A percentile compares a stretch with the other conserved stretches of the same genome.
phyloP scores from a whole-genome alignment of 2,888 invertebrate genomes.

The Tipula helvola region DNA sequence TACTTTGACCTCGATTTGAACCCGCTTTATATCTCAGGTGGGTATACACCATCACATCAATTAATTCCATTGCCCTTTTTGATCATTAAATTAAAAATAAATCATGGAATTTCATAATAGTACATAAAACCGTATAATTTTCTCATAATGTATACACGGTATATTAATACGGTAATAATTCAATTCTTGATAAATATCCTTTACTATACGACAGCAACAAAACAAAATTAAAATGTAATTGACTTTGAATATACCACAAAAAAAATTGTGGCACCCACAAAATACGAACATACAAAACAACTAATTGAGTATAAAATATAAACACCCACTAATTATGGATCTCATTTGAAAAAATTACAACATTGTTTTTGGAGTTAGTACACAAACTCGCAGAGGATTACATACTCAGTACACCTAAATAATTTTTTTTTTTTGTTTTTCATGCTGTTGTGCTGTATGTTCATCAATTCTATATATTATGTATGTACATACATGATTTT shows the following conservation, averaged over 20 bases:
- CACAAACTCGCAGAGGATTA: neutral
- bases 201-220: neutral
- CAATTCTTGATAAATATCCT: neutral
- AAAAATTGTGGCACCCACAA: neutral
- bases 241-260: neutral
- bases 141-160: neutral
- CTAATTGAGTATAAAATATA: neutral
- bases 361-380: neutral
- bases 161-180: neutral
- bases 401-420: neutral
- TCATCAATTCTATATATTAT: neutral
- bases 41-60: neutral
- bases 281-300: neutral
- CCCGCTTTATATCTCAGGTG: no score
- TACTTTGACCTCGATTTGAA: no score
- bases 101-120: neutral
- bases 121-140: neutral
- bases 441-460: neutral
- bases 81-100: neutral
- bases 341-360: neutral
- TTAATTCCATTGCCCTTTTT: neutral
- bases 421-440: neutral
- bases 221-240: neutral
- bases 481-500: neutral
- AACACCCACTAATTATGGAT: neutral